phyloP scores from a whole-genome alignment of 2,888 invertebrate genomes.

The Nomada goodeniana region DNA sequence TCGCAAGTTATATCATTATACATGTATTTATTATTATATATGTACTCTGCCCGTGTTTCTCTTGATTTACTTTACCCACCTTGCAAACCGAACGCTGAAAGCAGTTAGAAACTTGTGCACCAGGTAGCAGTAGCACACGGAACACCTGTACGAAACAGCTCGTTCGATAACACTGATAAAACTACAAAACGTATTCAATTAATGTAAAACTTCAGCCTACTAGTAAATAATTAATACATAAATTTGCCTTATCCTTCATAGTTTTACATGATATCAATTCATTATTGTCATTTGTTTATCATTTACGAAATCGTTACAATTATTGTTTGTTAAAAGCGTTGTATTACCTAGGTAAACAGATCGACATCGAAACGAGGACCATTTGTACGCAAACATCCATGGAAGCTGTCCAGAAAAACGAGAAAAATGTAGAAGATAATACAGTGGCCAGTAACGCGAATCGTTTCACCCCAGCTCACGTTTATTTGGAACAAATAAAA shows the following conservation, averaged over 20 bases:
- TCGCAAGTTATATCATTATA: too few relatives aligned
- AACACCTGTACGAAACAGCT: conserved; percentile 17
- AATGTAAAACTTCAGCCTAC: neutral
- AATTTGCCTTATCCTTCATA: neutral
- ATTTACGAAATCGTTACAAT: neutral
- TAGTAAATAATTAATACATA: neutral
- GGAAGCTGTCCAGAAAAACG: neutral
- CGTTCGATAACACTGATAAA: conserved; percentile 46
- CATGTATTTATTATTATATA: too few relatives aligned
- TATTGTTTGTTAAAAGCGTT: neutral
- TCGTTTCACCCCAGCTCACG: neutral
- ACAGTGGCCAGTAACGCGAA: neutral
- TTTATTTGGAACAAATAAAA: conserved; percentile 34
- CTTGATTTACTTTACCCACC: conserved; percentile 6
- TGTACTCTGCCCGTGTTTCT: neutral
- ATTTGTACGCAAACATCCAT: conserved; percentile 39
- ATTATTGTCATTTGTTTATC: neutral
- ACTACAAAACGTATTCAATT: neutral
- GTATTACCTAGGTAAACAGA: neutral
- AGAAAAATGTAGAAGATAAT: neutral
- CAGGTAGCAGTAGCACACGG: conserved; percentile 57
- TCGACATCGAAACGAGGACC: conserved; percentile 4
- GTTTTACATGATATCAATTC: neutral
- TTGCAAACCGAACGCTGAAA: too few relatives aligned
- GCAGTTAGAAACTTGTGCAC: neutral